Conservation (phyloP, 1,140 invertebrate species). For the Hetaerina americana region DNA sequence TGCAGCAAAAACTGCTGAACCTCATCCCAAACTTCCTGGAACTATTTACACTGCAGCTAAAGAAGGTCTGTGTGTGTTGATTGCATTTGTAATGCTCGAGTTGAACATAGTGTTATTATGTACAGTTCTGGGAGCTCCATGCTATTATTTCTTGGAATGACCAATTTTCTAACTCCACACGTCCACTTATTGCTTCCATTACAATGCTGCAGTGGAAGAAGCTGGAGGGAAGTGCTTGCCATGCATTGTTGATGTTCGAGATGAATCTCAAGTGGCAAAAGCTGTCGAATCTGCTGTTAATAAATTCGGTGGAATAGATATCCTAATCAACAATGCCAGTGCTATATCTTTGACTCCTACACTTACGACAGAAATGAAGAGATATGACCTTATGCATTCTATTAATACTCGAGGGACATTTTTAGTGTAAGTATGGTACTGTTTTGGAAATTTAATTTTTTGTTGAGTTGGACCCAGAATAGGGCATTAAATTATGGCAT, state of each 20-base stretch:
- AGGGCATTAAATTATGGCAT: too few relatives aligned
- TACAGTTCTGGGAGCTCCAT: too few relatives aligned
- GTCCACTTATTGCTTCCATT: not conserved
- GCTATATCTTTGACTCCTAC: conserved; percentile 88
- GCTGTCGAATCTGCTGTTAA: conserved; percentile 80
- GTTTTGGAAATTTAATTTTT: too few relatives aligned
- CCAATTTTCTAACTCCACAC: too few relatives aligned
- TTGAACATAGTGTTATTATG: too few relatives aligned
- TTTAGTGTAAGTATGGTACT: conserved; percentile 53
- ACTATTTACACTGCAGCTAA: conserved; percentile 55
- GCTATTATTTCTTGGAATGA: too few relatives aligned
- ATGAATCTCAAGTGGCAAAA: conserved; percentile 64
- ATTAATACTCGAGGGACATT: conserved; percentile 89
- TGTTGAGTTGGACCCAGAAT: too few relatives aligned
- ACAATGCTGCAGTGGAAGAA: conserved; percentile 58
- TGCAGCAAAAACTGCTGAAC: conserved; percentile 44
- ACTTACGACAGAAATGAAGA: conserved; percentile 82
- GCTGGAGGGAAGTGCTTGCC: conserved; percentile 83
- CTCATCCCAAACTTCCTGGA: conserved; percentile 52
- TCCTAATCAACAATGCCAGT: conserved; percentile 91
- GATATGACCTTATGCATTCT: conserved; percentile 86
- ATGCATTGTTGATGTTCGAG: conserved; percentile 86
- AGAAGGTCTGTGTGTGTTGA: too few relatives aligned
- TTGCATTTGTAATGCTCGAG: too few relatives aligned
- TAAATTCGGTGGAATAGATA: conserved; percentile 93